Evolutionary conservation across 2,888 invertebrate genomes (phyloP).

Genomic region (Nephrotoma flavescens): DNA sequence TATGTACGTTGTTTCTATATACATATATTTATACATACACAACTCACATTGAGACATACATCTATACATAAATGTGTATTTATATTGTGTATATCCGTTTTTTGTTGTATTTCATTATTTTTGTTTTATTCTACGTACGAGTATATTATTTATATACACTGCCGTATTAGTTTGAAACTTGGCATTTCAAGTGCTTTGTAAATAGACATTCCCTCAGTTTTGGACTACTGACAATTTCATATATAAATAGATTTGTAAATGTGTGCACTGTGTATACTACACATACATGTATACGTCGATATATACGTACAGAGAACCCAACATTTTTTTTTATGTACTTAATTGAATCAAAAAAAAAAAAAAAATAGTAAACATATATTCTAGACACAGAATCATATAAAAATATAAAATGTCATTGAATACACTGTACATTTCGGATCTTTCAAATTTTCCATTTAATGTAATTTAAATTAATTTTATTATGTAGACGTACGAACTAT

Average conservation of each 20-base stretch:
- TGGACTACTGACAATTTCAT: conserved; percentile 1
- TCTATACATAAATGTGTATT: not conserved
- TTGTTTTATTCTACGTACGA: conserved; percentile 14
- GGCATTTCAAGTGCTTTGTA: conserved; percentile 27
- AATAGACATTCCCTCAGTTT: conserved; percentile 21
- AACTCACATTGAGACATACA: not conserved
- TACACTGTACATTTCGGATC: not conserved
- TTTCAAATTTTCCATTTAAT: not conserved
- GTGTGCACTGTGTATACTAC: not conserved
- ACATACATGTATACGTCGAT: conserved; percentile 1
- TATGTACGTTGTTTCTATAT: not conserved
- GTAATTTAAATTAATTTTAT: not conserved
- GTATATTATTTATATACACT: not conserved
- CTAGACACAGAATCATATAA: not conserved
- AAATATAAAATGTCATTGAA: not conserved
- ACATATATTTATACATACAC: not conserved
- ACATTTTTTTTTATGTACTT: not conserved
- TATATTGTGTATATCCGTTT: not conserved
- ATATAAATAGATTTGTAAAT: conserved; percentile 3
- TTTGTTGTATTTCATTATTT: conserved; percentile 13
- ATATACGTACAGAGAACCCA: not conserved
- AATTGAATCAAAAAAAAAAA: not conserved
- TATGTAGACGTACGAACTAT: not conserved
- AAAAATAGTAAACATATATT: not conserved
- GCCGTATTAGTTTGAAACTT: conserved; percentile 25